Conservation (phyloP, 2,888 invertebrate genomes). For the Leptinotarsa haldemani region DNA sequence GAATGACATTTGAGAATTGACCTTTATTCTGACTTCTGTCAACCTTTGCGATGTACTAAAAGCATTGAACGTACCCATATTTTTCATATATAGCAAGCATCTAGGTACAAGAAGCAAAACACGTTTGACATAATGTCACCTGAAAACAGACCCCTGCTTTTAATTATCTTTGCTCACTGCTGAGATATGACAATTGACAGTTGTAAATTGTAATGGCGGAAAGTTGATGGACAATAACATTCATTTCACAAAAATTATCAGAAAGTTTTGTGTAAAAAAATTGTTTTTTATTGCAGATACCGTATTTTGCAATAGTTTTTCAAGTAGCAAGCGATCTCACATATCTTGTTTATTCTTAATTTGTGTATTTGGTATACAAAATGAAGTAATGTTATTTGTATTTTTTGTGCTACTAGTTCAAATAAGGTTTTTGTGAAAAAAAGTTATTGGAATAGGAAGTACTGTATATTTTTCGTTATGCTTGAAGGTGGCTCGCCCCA, state of each 20-base stretch:
- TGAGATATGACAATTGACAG: conserved; percentile 31
- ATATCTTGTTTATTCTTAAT: conserved; percentile 45
- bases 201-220: conserved; percentile 64
- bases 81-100: neutral
- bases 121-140: neutral
- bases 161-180: neutral
- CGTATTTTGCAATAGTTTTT: conserved; percentile 38
- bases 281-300: conserved; percentile 30
- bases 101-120: conserved; percentile 1
- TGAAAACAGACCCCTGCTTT: neutral
- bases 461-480: conserved; percentile 60
- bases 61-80: too few species aligned
- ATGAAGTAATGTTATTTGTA: conserved; percentile 58
- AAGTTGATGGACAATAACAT: conserved; percentile 66
- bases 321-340: conserved; percentile 49
- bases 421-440: conserved; percentile 48
- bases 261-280: conserved; percentile 56
- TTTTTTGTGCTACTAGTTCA: conserved; percentile 58
- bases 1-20: too few species aligned
- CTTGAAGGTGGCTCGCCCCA: conserved; percentile 57
- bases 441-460: conserved; percentile 42
- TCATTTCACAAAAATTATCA: conserved; percentile 58
- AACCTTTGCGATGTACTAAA: too few species aligned
- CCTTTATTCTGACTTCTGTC: too few species aligned
- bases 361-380: conserved; percentile 55